Base-by-base conservation (phyloP, 2,888 invertebrate genomes). In the Onthophagus sagittarius region DNA sequence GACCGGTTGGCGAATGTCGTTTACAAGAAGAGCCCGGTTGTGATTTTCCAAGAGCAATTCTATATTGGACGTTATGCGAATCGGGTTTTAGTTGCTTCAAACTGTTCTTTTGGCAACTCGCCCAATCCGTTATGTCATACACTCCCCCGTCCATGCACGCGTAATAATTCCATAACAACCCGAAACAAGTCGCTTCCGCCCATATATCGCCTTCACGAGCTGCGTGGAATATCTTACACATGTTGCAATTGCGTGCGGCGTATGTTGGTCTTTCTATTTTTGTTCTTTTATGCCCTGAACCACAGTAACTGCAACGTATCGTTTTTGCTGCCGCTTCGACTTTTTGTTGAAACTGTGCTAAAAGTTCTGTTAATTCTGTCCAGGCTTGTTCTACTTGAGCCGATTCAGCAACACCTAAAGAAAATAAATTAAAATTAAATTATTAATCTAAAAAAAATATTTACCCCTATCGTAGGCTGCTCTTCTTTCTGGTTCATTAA, bases 41-140 rank as follows among this genome's bases (percentile, higher is more conserved):
- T 81, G 90, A 88, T 85, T 90, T 90, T 77, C 93, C 94, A 77
- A 94, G 89, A 79, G 94, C 93, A 83, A 95, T 94, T 80, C 94
- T 89, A 84, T 94, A 95, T 85, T 96, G 96, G 76, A 97, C 96
- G 85, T 93, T 92, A 87, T 97, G 97, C 75, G 94, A 93, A 86
- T 97, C 95, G 11, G 96, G 94, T 86, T 94, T 92, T 78, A 97
- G 88, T 86, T 97, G 96, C 80, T 90, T 90, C 79, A 92, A 86
- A 84, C 90, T 90, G 73, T 89, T 89, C 81, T 92, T 94, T 88
- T 97, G 96, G 86, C 98, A 98, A 78, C 94, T 93, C 15, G 97
- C 98, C 98, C 98, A 98, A 86, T 97, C 96, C 67, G 97, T 97
- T 80, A 98, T 97, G 86, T 98, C 96, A 85, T 96, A 98, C 33